Evolutionary conservation across 2,113 vertebrate species (phyloP).

Genomic region (Brienomyrus longianalis): DNA sequence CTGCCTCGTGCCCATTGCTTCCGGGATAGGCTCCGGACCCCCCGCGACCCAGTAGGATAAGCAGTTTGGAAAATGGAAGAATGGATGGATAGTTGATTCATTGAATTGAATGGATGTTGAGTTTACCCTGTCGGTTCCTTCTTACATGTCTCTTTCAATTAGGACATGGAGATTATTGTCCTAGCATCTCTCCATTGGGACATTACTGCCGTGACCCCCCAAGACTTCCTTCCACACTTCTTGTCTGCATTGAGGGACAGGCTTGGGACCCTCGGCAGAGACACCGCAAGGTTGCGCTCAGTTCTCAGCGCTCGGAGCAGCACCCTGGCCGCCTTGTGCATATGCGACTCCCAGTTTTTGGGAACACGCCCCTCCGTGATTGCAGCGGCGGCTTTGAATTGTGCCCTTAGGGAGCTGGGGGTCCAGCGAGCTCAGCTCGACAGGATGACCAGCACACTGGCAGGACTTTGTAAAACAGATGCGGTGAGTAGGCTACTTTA

Average conservation of each 20-base stretch:
- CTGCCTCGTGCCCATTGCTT: no score
- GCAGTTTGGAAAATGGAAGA: no score
- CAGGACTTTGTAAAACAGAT: slow-evolving; percentile 54
- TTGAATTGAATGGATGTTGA: no score
- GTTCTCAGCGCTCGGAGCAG: slow-evolving; percentile 60
- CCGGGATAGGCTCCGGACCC: no score
- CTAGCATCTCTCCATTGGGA: slow-evolving; percentile 66
- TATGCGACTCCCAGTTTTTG: slow-evolving; percentile 59
- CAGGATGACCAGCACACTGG: slow-evolving; percentile 41
- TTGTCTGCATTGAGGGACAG: slow-evolving; percentile 42
- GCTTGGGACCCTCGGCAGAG: not conserved
- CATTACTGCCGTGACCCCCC: slow-evolving; percentile 62
- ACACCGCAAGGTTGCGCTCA: slow-evolving; percentile 31
- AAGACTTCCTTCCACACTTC: slow-evolving; percentile 69
- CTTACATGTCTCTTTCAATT: not conserved
- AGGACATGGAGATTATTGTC: slow-evolving; percentile 70
- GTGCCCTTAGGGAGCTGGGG: slow-evolving; percentile 57
- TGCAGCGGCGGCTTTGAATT: slow-evolving; percentile 59
- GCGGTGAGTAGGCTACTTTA: slow-evolving; percentile 43
- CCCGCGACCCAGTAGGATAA: no score
- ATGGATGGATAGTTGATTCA: no score
- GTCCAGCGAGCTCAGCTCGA: slow-evolving; percentile 32
- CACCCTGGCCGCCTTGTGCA: slow-evolving; percentile 65
- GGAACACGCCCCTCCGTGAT: slow-evolving; percentile 61
- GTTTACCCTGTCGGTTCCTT: not conserved